phyloP scores from a whole-genome alignment of 2,113 vertebrate genomes.

The Mungos mungo region DNA sequence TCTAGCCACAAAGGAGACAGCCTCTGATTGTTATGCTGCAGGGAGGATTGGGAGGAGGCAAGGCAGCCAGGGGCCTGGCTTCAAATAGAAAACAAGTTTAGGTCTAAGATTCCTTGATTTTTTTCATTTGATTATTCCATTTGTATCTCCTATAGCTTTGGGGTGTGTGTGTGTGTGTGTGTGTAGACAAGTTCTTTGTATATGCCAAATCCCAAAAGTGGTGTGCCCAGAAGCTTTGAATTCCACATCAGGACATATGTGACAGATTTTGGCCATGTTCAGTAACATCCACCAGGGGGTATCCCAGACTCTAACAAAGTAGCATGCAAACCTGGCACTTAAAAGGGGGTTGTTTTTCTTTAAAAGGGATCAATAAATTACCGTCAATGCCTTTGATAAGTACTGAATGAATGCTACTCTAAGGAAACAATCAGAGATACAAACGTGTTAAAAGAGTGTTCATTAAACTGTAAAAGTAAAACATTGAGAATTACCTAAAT shows the following conservation, averaged over 20 bases:
- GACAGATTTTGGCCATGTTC: conserved; percentile 53
- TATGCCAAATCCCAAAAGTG: not conserved
- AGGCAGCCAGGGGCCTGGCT: not conserved
- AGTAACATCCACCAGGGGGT: conserved; percentile 77
- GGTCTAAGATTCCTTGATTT: not conserved
- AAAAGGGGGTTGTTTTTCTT: conserved; percentile 42
- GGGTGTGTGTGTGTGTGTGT: not conserved
- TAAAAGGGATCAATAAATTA: conserved; percentile 54
- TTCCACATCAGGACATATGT: not conserved
- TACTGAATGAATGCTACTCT: conserved; percentile 14
- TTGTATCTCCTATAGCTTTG: conserved; percentile 19
- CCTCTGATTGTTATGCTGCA: not conserved
- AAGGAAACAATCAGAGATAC: conserved; percentile 46
- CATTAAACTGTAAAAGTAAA: conserved; percentile 32
- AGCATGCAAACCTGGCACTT: conserved; percentile 24
- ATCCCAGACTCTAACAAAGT: conserved; percentile 71
- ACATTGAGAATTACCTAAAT: conserved; percentile 41
- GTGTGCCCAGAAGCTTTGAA: not conserved
- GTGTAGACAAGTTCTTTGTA: not conserved
- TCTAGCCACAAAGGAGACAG: not conserved
- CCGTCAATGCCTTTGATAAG: conserved; percentile 31
- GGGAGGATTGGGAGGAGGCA: not conserved
- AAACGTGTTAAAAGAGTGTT: not conserved
- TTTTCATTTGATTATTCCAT: conserved; percentile 2
- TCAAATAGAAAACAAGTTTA: conserved; percentile 30